Percentiles rank a stretch among this genome's conserved stretches.
Conservation (phyloP, 1,140 invertebrate genomes). For the Lepidostoma basale region DNA sequence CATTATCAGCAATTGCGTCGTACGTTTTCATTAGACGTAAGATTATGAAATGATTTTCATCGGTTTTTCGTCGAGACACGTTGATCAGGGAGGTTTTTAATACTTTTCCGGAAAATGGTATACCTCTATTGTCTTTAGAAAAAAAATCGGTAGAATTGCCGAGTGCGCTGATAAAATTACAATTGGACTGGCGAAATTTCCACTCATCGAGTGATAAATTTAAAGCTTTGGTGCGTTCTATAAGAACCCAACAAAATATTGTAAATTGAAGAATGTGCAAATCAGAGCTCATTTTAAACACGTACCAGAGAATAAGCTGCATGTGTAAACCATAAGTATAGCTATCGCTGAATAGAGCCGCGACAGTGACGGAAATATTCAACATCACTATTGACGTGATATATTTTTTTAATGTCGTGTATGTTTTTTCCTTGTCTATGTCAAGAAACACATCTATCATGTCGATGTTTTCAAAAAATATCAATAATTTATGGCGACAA, state of each 20-base stretch:
- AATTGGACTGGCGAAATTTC: neutral
- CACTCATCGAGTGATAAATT: neutral
- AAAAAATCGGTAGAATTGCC: neutral
- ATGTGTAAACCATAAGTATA: neutral
- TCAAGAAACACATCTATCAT: neutral
- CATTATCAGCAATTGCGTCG: constrained; percentile 27
- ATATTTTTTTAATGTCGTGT: neutral
- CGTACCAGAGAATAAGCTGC: neutral
- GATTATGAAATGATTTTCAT: neutral
- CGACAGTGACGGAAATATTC: neutral
- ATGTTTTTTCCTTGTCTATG: neutral
- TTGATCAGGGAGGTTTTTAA: neutral
- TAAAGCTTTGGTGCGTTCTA: neutral
- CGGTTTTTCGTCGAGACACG: neutral
- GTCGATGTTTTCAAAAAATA: neutral
- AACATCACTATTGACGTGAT: neutral
- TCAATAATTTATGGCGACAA: neutral
- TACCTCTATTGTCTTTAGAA: neutral
- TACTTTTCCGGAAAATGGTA: neutral
- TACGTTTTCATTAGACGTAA: constrained; percentile 18
- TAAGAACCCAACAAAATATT: neutral
- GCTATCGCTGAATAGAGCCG: neutral
- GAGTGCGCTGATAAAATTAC: neutral
- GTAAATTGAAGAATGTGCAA: neutral
- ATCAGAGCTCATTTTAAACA: neutral